phyloP scores from a whole-genome alignment of 2,797 vertebrate species.

The Echeneis naucrates region DNA sequence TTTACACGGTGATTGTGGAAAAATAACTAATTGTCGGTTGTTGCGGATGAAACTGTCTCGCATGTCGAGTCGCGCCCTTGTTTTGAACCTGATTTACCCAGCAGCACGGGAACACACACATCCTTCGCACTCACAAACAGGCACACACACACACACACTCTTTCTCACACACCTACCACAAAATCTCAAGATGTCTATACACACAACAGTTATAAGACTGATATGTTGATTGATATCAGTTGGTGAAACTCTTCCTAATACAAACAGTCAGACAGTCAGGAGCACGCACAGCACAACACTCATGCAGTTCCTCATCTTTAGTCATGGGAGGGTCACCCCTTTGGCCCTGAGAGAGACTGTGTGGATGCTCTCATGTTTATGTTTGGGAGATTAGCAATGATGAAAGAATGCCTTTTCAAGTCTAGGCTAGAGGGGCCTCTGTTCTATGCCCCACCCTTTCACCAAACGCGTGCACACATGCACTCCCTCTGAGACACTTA shows the following conservation, averaged over 20 bases:
- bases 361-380: constrained; percentile 86
- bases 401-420: constrained; percentile 89
- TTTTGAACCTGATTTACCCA: constrained; percentile 54
- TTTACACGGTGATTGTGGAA: constrained; percentile 69
- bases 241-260: constrained; percentile 61
- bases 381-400: constrained; percentile 88
- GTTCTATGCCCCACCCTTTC: constrained; percentile 79
- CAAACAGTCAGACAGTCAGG: constrained; percentile 60
- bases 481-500: constrained; percentile 8
- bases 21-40: constrained; percentile 70
- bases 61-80: constrained; percentile 53
- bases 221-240: constrained; percentile 74
- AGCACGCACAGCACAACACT: constrained; percentile 57
- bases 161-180: constrained; percentile 24
- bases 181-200: constrained; percentile 22
- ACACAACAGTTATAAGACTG: constrained; percentile 67
- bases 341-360: constrained; percentile 61
- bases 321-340: constrained; percentile 78
- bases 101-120: constrained; percentile 58
- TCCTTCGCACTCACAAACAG: constrained; percentile 32
- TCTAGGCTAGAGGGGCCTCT: constrained; percentile 80
- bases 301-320: constrained; percentile 69
- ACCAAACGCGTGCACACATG: constrained; percentile 35
- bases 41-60: constrained; percentile 66
- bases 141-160: constrained; percentile 20